A percentile compares a stretch with the other conserved stretches of the same genome.
Conservation (phyloP, 1,140 invertebrate genomes). For the Drosophila sp. region DNA sequence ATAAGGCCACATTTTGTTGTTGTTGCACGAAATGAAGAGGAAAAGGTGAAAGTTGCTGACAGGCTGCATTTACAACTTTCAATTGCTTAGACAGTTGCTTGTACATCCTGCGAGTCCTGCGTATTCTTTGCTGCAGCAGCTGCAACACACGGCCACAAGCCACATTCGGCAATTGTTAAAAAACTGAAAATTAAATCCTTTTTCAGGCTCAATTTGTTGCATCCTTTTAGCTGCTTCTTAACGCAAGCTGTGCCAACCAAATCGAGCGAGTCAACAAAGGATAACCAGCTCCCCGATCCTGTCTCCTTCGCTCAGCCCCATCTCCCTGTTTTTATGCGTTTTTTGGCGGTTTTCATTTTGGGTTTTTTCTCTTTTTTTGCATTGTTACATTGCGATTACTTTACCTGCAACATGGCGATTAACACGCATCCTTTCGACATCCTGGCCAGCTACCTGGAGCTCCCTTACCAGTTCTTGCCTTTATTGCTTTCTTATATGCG, state of each 20-base stretch:
- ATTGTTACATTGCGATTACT: slow-evolving; percentile 61
- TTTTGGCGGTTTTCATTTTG: slow-evolving; percentile 41
- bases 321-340: slow-evolving; percentile 4
- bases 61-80: slow-evolving; percentile 15
- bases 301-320: neutral
- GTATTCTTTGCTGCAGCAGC: neutral
- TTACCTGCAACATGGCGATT: slow-evolving; percentile 61
- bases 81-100: slow-evolving; percentile 12
- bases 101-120: slow-evolving; percentile 19
- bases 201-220: slow-evolving; percentile 60
- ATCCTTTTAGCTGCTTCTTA: slow-evolving; percentile 27
- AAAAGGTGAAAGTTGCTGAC: slow-evolving; percentile 10
- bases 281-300: neutral
- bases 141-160: slow-evolving; percentile 37
- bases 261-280: slow-evolving; percentile 41
- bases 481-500: slow-evolving; percentile 59
- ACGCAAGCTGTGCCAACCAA: slow-evolving; percentile 62
- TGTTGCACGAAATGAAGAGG: slow-evolving; percentile 26
- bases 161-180: slow-evolving; percentile 44
- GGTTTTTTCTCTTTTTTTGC: slow-evolving; percentile 28
- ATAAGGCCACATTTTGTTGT: slow-evolving; percentile 26
- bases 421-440: slow-evolving; percentile 50
- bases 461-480: slow-evolving; percentile 2
- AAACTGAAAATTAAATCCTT: slow-evolving; percentile 54
- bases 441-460: slow-evolving; percentile 28